A percentile compares a stretch with the other conserved stretches of the same genome.
Conservation (phyloP, 1,140 invertebrate species). For the Acyrthosiphon pisum region DNA sequence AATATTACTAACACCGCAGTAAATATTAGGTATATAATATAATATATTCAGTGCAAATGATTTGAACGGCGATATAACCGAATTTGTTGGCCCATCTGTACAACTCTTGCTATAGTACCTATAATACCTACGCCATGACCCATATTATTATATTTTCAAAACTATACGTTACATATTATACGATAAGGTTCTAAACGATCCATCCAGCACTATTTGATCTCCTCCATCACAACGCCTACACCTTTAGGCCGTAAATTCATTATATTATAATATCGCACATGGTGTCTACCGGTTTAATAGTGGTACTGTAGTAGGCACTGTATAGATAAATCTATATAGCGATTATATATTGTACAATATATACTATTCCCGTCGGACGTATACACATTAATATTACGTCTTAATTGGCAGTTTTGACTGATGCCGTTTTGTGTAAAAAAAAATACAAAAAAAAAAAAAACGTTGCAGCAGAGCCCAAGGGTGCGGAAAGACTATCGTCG, state of each 20-base stretch:
- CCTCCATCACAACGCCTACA: neutral
- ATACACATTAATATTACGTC: neutral
- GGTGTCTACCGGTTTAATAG: neutral
- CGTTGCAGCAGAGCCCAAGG: neutral
- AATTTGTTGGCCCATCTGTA: neutral
- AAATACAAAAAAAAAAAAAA: neutral
- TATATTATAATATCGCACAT: neutral
- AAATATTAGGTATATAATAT: neutral
- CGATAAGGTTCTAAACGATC: neutral
- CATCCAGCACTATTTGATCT: neutral
- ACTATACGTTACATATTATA: neutral
- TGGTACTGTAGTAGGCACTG: neutral
- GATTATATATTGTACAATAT: neutral
- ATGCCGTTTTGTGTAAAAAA: neutral
- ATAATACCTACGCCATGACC: neutral
- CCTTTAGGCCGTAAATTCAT: neutral
- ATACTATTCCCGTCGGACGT: neutral
- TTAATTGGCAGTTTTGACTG: constrained; percentile 23
- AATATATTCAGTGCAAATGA: neutral
- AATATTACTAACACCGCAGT: neutral
- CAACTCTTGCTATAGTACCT: neutral
- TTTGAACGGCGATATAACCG: neutral
- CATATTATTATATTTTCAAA: neutral
- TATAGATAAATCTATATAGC: neutral
- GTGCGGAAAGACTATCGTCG: neutral